phyloP scores from a whole-genome alignment of 1,140 invertebrate genomes.

The Parasteatoda tepidariorum region DNA sequence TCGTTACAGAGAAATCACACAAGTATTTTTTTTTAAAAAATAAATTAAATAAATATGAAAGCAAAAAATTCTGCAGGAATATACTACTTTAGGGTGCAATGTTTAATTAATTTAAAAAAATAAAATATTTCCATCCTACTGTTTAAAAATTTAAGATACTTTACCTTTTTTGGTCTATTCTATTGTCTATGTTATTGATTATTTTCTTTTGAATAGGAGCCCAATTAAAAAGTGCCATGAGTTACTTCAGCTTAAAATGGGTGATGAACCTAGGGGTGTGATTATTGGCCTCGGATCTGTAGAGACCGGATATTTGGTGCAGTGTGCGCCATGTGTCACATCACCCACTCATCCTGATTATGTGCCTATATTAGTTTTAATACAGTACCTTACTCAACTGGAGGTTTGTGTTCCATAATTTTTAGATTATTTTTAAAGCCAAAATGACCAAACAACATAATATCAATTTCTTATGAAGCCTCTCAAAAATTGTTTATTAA shows the following conservation, averaged over 20 bases:
- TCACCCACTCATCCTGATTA: conserved; percentile 77
- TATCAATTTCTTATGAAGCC: no score
- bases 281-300: conserved; percentile 85
- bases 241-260: neutral
- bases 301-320: conserved; percentile 82
- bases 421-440: neutral
- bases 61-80: no score
- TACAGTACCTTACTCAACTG: conserved; percentile 87
- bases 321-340: conserved; percentile 75
- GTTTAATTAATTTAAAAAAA: no score
- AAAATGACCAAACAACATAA: no score
- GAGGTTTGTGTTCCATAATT: conserved; percentile 75
- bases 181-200: neutral
- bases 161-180: no score
- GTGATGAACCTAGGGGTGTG: conserved; percentile 68
- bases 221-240: conserved; percentile 41
- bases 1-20: no score
- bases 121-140: no score
- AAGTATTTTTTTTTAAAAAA: no score
- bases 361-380: conserved; percentile 80
- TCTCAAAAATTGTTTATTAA: no score
- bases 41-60: no score
- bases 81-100: no score
- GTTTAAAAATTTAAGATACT: no score
- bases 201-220: neutral